phyloP scores from a whole-genome alignment of 2,797 vertebrate genomes.

The Mallotus villosus region DNA sequence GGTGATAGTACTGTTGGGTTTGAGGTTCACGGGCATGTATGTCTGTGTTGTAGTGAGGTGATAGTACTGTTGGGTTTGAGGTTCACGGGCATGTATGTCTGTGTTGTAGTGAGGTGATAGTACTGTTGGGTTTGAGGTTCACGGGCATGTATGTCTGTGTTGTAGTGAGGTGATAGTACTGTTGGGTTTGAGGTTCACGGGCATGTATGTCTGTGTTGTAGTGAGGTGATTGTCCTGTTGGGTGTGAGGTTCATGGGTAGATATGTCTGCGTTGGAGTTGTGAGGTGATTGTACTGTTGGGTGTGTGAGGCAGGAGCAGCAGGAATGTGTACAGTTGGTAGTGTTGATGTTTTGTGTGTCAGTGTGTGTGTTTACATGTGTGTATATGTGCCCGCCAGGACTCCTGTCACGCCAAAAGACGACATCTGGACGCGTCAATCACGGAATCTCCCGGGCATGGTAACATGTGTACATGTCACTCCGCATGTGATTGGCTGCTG shows the following conservation, averaged over 20 bases:
- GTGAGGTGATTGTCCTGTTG: too few species aligned
- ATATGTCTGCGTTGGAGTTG: neutral
- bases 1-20: too few species aligned
- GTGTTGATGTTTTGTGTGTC: neutral
- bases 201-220: neutral
- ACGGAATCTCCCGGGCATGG: slow-evolving; percentile 36
- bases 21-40: neutral
- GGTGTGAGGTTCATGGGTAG: neutral
- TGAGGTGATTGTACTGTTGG: too few species aligned
- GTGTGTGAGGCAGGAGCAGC: too few species aligned
- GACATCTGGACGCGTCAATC: slow-evolving; percentile 57
- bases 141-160: neutral
- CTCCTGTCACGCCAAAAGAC: slow-evolving; percentile 23
- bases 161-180: too few species aligned
- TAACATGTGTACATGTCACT: slow-evolving; percentile 53
- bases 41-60: too few species aligned
- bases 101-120: too few species aligned
- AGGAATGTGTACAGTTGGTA: neutral
- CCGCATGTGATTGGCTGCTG: slow-evolving; percentile 22
- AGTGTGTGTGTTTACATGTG: neutral
- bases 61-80: too few species aligned
- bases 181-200: neutral
- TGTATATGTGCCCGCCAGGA: neutral
- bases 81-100: neutral
- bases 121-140: neutral